Evolutionary conservation across 2,797 vertebrate genomes (phyloP).

Genomic region (Poecilia picta): DNA sequence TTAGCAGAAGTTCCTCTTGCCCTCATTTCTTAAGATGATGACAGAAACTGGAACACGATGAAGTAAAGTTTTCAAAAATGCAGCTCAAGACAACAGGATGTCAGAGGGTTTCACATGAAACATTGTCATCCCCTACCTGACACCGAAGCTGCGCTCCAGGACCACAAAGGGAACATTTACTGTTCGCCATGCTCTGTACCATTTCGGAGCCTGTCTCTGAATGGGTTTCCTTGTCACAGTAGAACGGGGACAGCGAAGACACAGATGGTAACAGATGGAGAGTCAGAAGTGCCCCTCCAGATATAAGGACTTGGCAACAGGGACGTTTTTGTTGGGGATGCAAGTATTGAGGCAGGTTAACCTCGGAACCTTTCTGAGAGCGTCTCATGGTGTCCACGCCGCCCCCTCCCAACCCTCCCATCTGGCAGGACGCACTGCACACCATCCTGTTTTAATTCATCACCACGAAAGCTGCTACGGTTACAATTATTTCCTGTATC

Average conservation of each 20-base stretch:
- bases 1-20: not conserved
- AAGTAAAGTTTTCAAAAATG: constrained; percentile 8
- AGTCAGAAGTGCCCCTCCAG: constrained; percentile 80
- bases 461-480: constrained; percentile 7
- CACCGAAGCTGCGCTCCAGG: constrained; percentile 40
- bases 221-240: constrained; percentile 44
- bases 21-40: not conserved
- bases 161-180: constrained; percentile 69
- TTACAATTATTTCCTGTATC: constrained; percentile 19
- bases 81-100: constrained; percentile 11
- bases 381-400: constrained; percentile 31
- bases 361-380: constrained; percentile 65
- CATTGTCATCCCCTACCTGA: constrained; percentile 29
- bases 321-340: constrained; percentile 73
- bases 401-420: not conserved
- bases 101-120: constrained; percentile 36
- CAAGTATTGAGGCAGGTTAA: constrained; percentile 72
- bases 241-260: constrained; percentile 72
- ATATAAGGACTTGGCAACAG: constrained; percentile 76
- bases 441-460: not conserved
- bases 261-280: constrained; percentile 86
- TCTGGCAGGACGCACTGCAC: not conserved
- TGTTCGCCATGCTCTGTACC: constrained; percentile 45
- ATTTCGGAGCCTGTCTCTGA: constrained; percentile 58
- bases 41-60: not conserved